Evolutionary conservation across 2,797 vertebrate species (phyloP), one percentile per base, ranked within the genome.

Genomic region (Cheirogaleus major): DNA sequence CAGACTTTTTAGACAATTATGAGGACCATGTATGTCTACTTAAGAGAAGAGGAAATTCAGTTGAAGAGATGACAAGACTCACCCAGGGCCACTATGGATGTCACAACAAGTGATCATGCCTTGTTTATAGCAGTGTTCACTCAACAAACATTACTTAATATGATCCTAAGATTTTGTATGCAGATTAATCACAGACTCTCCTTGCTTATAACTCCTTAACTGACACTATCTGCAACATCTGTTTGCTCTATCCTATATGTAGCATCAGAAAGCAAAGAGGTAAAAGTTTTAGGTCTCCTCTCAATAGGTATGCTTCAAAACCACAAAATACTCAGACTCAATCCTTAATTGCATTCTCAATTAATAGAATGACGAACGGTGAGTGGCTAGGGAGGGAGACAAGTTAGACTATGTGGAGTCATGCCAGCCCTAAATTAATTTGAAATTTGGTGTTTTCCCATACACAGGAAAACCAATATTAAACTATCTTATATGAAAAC

Each of bases 91-190:
- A 43, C 83, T 70, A 30, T 43, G 9, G 4, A 1, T 82, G 84
- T 89, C 25, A 91, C 48, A 91, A 95, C n/a, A 72, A 32, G 9
- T 20, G 27, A 55, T 84, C 76, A 43, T 52, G 17, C 15, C 18
- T 75, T 82, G 18, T 78, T 90, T 93, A 93, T 52, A 87, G 59
- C 48, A 23, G 6, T 73, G 8, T 14, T 87, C 69, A 81, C 17
- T 84, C 63, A 84, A 45, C 57, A 93, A 92, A 61, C 69, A 87
- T 41, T 65, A 73, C n/a, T 89, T 95, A 91, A 84, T 85, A 70
- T 30, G 50, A 81, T 82, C 23, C n/a, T 91, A 8, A 67, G 32
- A 93, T 80, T 32, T 41, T 95, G 55, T 91, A 55, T 5, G 17
- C 79, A 93, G 45, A 95, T 93, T 91, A 89, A 10, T 59, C 78